Evolutionary conservation across 2,888 invertebrate species (phyloP).

Genomic region (Rugalucina vietnamica): DNA sequence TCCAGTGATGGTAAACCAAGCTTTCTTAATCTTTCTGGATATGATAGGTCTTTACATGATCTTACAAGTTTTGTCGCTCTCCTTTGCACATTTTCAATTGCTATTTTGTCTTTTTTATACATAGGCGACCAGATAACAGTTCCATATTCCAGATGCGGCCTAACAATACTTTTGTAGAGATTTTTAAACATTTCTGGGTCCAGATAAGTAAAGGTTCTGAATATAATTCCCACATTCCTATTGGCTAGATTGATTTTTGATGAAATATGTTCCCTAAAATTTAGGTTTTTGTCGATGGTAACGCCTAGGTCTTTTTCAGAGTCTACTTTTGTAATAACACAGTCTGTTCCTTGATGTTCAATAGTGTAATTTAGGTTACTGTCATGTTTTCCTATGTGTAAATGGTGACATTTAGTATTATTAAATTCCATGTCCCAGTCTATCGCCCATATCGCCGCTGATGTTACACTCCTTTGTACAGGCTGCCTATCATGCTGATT

Average conservation of each 20-base stretch:
- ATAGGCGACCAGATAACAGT: not conserved
- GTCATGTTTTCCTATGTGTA: conserved; percentile 10
- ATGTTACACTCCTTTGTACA: not conserved
- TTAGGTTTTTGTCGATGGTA: conserved; percentile 13
- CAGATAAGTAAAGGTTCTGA: conserved; percentile 19
- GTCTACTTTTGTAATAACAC: not conserved
- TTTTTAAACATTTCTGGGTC: not conserved
- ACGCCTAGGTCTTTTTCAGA: conserved; percentile 5
- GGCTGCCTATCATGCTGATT: not conserved
- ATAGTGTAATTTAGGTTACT: not conserved
- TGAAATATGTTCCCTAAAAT: conserved; percentile 12
- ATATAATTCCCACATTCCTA: conserved; percentile 19
- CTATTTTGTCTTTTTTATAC: not conserved
- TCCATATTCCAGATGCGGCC: conserved; percentile 10
- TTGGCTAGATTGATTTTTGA: conserved; percentile 36
- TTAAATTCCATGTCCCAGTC: conserved; percentile 1
- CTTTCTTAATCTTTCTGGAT: not conserved
- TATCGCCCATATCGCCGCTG: not conserved
- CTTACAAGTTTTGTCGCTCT: not conserved
- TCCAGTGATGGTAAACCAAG: not conserved
- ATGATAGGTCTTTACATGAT: not conserved
- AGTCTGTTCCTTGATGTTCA: not conserved
- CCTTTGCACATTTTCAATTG: not conserved
- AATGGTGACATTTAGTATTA: conserved; percentile 14
- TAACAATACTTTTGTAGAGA: not conserved